Percentiles rank a stretch among this genome's conserved stretches.
Conservation (phyloP, 1,140 invertebrate genomes). For the Drosophila quadrilineata region DNA sequence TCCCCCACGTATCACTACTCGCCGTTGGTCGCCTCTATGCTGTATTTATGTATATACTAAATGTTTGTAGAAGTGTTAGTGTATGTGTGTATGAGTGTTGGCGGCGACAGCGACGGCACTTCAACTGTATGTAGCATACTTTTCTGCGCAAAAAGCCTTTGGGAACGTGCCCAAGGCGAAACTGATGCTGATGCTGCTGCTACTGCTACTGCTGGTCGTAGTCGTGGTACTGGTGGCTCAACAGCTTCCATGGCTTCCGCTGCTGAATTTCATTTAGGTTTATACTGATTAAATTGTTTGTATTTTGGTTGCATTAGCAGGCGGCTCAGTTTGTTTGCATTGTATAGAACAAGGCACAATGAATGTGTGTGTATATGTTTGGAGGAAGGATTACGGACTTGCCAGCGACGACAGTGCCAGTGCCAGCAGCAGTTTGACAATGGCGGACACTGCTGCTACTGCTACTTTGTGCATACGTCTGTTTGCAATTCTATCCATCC, state of each 20-base stretch:
- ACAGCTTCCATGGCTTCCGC: constrained; percentile 23
- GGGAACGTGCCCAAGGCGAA: constrained; percentile 29
- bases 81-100: constrained; percentile 52
- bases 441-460: neutral
- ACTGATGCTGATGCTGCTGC: constrained; percentile 18
- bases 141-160: constrained; percentile 67
- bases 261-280: constrained; percentile 72
- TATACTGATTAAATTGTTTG: constrained; percentile 78
- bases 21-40: constrained; percentile 33
- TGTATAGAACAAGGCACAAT: neutral
- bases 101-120: constrained; percentile 54
- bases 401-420: constrained; percentile 40
- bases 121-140: constrained; percentile 71
- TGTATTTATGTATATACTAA: too few species aligned
- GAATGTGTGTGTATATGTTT: constrained; percentile 46
- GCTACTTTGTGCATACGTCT: neutral
- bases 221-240: constrained; percentile 18
- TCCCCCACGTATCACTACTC: too few species aligned
- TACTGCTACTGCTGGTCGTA: constrained; percentile 1
- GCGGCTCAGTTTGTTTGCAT: constrained; percentile 34
- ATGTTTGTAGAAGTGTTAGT: too few species aligned
- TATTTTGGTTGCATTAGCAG: constrained; percentile 74
- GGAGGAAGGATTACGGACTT: constrained; percentile 61
- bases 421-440: constrained; percentile 4
- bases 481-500: neutral